phyloP scores from a whole-genome alignment of 2,888 invertebrate genomes.

The Nomada ferruginata region DNA sequence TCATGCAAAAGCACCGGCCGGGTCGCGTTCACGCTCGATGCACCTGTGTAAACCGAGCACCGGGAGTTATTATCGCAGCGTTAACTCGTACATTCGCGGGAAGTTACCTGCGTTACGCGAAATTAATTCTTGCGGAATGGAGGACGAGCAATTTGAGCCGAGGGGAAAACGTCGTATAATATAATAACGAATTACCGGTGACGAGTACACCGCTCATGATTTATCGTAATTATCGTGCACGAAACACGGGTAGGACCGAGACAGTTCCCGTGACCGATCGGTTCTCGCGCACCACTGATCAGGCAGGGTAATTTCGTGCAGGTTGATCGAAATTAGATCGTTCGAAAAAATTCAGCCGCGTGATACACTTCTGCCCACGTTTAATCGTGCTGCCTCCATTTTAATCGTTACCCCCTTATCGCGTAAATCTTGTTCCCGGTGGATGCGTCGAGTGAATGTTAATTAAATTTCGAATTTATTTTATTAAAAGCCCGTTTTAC shows the following conservation, averaged over 20 bases:
- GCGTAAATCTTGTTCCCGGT: conserved; percentile 12
- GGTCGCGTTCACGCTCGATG: conserved; percentile 60
- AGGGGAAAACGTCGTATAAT: conserved; percentile 18
- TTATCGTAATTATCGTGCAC: conserved; percentile 4
- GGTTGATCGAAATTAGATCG: conserved; percentile 33
- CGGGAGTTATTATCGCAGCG: conserved; percentile 64
- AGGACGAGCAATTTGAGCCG: conserved; percentile 8
- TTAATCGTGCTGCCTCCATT: background rate
- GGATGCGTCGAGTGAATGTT: conserved; percentile 6
- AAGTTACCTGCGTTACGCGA: conserved; percentile 64
- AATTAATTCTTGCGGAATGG: conserved; percentile 59
- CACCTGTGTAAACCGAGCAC: conserved; percentile 66
- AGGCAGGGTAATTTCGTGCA: conserved; percentile 18
- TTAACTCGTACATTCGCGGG: conserved; percentile 65
- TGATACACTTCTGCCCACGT: background rate
- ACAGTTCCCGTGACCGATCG: too few species aligned
- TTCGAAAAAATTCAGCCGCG: background rate
- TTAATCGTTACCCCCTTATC: conserved; percentile 36
- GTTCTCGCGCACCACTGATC: background rate
- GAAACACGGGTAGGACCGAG: background rate
- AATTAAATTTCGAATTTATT: conserved; percentile 37
- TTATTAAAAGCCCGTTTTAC: conserved; percentile 28
- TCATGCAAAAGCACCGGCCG: conserved; percentile 37
- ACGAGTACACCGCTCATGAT: conserved; percentile 19
- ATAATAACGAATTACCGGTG: conserved; percentile 40